Base-by-base conservation (phyloP, 2,113 vertebrate species). In the Andinoacara biseriatus region DNA sequence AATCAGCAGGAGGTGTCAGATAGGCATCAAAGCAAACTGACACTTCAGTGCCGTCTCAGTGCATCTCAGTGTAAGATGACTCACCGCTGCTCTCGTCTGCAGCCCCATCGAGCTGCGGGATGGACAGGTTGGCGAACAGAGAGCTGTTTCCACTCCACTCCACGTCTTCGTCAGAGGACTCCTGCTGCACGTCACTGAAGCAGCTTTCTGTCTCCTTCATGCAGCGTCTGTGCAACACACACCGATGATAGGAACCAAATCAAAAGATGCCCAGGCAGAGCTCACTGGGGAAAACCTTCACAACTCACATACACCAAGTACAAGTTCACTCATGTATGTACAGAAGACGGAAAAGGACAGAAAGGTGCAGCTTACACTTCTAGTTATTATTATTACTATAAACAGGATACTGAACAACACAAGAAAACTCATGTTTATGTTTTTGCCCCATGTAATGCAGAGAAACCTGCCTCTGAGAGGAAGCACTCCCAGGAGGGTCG, bases 41-140 rank as follows among this genome's bases (percentile, higher is more conserved):
- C 79, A 89, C 76, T 59, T 58, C 59, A 80, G 60, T 38, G 54
- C 7, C 6, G 15, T 59, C 43, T 78, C 29, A 20, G 59, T 7
- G 13, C 2, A 1, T 52, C 33, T 58, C 33, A 72, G 83, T 14
- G 15, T 5, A 52, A 52, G 26, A 17, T 3, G 43, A 88, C 94
- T 96, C 95, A 99, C 98, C 98, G 87, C 97, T 97, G 89, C 97
- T 99, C 93, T 99, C 98, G 86, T 99, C 98, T 61, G 98, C 98
- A 59, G 98, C 98, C 69, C 98, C 98, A 89, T 99, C 98, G 82
- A 99, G 95, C 94, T 99, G 98, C 88, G 97, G 97, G 95, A 99
- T 99, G 93, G 97, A 97, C 90, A 99, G 95, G 91, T 95, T 96
- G 87, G 94, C 93, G 63, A 97, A 96, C 83, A 97, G 93, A 85